Evolutionary conservation across 2,888 invertebrate genomes (phyloP), one percentile per base, ranked within the genome.

Genomic region (Caenorhabditis wallacei): DNA sequence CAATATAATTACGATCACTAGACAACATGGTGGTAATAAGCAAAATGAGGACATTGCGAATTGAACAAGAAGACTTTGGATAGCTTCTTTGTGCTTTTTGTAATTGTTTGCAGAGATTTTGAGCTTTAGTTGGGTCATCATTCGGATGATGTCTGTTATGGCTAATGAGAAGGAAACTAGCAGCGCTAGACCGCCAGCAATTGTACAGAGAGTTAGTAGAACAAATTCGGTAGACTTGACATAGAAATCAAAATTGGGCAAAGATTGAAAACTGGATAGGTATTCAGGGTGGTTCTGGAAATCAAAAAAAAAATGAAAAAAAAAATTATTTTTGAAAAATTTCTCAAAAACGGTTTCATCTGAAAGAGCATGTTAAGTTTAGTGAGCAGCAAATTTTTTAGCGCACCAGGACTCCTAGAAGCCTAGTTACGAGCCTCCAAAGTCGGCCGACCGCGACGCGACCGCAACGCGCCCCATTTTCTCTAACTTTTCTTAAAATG

Each of bases 21-120:
- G 37, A 59, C 10, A 59, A 2, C 2, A 61, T 0, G 61, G 43
- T 4, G 61, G 61, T 1, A 43, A 1, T 0, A 61, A 5, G n/a
- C 26, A 30, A 7, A 61, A 24, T 16, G 43, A 24, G 0, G 61
- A 22, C 2, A 43, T 43, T 13, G 24, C 61, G 22, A 61, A 43
- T 61, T 61, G 61, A 24, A 43, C 43, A 16, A 61, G 20, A 16
- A 61, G 24, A 61, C 61, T 61, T 43, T 40, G 43, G 16, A 61
- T n/a, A 0, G 61, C 61, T 24, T 22, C 11, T 43, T 61, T 13
- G 24, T 61, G 61, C 1, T 43, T 18, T 24, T 43, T 37, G 10
- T 43, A 61, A 16, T 16, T 10, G 7, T 13, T 1, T 1, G 61
- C 13, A 2, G 61, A 43, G n/a, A 61, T 43, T 24, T n/a, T 53